Evolutionary conservation across 2,888 invertebrate genomes (phyloP).

Genomic region (Azorinus chamasolen): DNA sequence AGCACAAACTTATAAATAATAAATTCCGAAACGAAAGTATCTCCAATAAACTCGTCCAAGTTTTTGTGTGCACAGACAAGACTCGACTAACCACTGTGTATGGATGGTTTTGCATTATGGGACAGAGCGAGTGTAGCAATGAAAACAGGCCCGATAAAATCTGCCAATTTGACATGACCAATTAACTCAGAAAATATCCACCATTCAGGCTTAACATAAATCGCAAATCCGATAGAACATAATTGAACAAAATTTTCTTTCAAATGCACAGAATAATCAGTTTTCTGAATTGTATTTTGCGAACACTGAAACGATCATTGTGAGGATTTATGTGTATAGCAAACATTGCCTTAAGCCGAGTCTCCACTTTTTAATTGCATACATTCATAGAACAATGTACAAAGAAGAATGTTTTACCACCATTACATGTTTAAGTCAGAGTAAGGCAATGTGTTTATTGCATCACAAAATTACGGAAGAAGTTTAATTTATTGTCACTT

Average conservation of each 20-base stretch:
- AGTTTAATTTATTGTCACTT: conserved; percentile 5
- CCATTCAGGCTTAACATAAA: conserved; percentile 43
- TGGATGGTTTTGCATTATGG: conserved; percentile 32
- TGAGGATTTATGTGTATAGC: too few relatives aligned
- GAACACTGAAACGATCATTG: neutral
- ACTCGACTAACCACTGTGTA: too few relatives aligned
- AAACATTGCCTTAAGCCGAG: too few relatives aligned
- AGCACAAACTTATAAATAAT: conserved; percentile 10
- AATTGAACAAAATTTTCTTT: conserved; percentile 61
- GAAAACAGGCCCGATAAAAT: conserved; percentile 44
- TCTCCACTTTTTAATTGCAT: too few relatives aligned
- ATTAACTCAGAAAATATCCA: conserved; percentile 66
- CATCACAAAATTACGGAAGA: conserved; percentile 1
- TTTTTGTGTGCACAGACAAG: too few relatives aligned
- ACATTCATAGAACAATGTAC: too few relatives aligned
- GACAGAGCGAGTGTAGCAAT: conserved; percentile 36
- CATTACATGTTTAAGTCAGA: too few relatives aligned
- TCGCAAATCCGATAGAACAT: conserved; percentile 60
- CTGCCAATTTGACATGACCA: conserved; percentile 63
- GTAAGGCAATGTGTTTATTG: neutral
- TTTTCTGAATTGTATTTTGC: conserved; percentile 18
- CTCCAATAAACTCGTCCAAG: too few relatives aligned
- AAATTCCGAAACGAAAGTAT: conserved; percentile 6
- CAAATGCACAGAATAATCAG: conserved; percentile 51
- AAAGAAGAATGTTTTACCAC: too few relatives aligned